Evolutionary conservation across 2,113 vertebrate genomes (phyloP), one percentile per base, ranked within the genome.

Genomic region (Oophaga pumilio): DNA sequence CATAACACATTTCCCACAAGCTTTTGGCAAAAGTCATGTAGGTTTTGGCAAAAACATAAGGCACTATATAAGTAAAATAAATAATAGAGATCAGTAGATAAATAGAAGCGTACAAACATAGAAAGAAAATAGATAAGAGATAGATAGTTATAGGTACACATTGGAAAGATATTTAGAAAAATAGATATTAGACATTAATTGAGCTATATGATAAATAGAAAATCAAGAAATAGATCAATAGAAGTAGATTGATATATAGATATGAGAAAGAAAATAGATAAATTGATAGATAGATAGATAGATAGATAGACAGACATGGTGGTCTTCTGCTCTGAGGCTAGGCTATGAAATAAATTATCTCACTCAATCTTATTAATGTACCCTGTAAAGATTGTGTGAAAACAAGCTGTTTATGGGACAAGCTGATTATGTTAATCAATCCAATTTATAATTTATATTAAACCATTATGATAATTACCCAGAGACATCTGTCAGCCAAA

Each of bases 401-500:
- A 71, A 59, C 53, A 85, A 85, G 52, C 69, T 74, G 52, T 85
- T 74, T 74, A 20, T 73, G 18, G 66, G 8, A 15, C 68, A 60
- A 85, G 18, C 69, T 57, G 52, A 86, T 77, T 86, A 77, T 77
- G 84, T 53, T 86, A 86, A 86, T 86, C 22, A 77, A 64, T 77
- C 73, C 33, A 60, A 86, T 86, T 77, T 50, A 86, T 86, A 66
- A 78, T 86, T 86, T 17, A 86, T 77, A 66, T 53, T 50, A 49
- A 33, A 66, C 43, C 57, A 64, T 77, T 77, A 53, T 76, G 59
- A 93, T 88, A 92, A 91, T 79, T 89, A 90, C 85, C 88, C 33
- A 80, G 84, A 89, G 89, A 57, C 78, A 81, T 86, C 53, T 80
- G 74, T 87, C 91, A 91, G 90, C 87, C 90, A 89, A 91, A 92